Conservation (phyloP, 2,888 invertebrate genomes). For the Gibbula magus region DNA sequence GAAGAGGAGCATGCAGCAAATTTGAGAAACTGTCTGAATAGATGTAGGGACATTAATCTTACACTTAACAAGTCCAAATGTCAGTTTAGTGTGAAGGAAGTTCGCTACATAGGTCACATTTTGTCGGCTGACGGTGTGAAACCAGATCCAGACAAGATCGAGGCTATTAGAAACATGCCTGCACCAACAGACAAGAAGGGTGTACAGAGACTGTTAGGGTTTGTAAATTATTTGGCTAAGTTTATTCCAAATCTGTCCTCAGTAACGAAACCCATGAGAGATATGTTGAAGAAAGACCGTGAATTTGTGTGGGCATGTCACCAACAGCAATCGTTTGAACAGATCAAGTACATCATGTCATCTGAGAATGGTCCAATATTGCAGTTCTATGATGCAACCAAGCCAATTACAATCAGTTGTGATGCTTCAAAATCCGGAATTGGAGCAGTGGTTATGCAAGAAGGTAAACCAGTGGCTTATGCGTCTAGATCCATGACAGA, state of each 20-base stretch:
- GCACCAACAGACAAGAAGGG: constrained; percentile 19
- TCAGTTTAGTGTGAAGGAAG: constrained; percentile 19
- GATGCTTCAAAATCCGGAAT: constrained; percentile 25
- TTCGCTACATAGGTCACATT: constrained; percentile 25
- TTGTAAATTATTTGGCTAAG: constrained; percentile 32
- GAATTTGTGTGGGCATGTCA: not conserved
- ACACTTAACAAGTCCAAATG: constrained; percentile 26
- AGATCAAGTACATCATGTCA: constrained; percentile 3
- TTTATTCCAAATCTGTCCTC: constrained; percentile 30
- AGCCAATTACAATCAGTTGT: constrained; percentile 17
- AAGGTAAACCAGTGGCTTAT: constrained; percentile 31
- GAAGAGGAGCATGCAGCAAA: not conserved
- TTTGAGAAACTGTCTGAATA: too few relatives aligned
- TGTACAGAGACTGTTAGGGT: constrained; percentile 28
- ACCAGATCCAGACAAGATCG: too few relatives aligned
- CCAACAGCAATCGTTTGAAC: constrained; percentile 6
- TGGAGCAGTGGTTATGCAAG: constrained; percentile 33
- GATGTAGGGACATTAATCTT: too few relatives aligned
- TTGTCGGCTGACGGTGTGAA: constrained; percentile 19
- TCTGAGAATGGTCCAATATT: not conserved
- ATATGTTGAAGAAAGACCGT: constrained; percentile 5
- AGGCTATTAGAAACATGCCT: not conserved
- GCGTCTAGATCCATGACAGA: constrained; percentile 31
- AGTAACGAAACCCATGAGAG: not conserved
- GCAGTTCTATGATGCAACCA: too few relatives aligned